Base-by-base conservation (phyloP, 2,888 invertebrate genomes). In the Temnothorax ravouxi region DNA sequence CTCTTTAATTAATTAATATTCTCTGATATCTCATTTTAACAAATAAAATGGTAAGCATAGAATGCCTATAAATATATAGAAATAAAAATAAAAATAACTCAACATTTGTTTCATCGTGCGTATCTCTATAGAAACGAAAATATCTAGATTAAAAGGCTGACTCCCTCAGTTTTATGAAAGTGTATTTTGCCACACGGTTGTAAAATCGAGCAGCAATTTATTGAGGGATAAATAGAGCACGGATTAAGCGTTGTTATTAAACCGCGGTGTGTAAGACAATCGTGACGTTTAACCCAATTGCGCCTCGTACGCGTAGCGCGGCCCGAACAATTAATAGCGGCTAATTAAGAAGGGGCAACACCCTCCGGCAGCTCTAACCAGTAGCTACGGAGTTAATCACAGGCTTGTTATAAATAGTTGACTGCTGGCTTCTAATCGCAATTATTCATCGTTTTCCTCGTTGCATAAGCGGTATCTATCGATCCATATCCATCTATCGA, bases 251-350 rank as follows among this genome's bases (percentile, higher is more conserved):
- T 76, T 64, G 76, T 82, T 75, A 76, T 76, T 82, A 76, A 66
- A 74, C 41, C 76, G 69, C 71, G 66, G 82, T 80, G 66, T 80
- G 85, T 75, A 82, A 88, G 87, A 85, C 85, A 87, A 80, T 87
- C 87, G 87, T 81, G 87, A 84, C 61, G 83, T 84, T 87, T 88
- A 88, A 88, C 88, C 88, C 82, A 86, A 87, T 88, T 88, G 86
- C 69, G 44, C 50, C 18, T n/a, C 50, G 41, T 50, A 50, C 41
- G 50, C 21, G 52, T 50, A 50, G 38, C 80, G 62, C 18, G 44
- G 77, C 72, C 41, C 75, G 67, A 84, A 87, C 88, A 86, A 88
- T 88, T 88, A 88, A 88, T 87, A 83, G 88, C 77, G 62, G 64
- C 87, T 88, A 88, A 88, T 88, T 88, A 88, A 88, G 87, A 84